Evolutionary conservation across 2,888 invertebrate species (phyloP), one percentile per base, ranked within the genome.

Genomic region (Tiliacea citrago): DNA sequence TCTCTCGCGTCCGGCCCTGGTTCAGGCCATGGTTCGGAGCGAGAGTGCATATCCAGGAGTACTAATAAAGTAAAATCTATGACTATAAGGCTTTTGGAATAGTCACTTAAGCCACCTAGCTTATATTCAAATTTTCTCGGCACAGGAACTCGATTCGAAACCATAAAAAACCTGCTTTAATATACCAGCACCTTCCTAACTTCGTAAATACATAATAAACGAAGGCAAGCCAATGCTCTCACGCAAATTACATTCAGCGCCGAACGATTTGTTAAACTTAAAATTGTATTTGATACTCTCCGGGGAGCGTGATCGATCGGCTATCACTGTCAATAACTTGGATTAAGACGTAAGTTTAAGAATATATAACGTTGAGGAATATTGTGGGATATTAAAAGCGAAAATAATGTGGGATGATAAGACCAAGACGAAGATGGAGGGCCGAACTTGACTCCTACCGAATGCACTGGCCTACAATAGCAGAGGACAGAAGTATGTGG

Each of bases 241-340:
- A 92, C 83, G 86, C 86, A 94, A 94, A 95, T 94, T 95, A 92
- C 91, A 92, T 93, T 93, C 89, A 80, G 76, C 85, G 79, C 77
- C 77, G 84, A 93, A 94, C 93, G 93, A 93, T 94, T 95, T 93
- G 93, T 93, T 93, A 92, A 88, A 90, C 86, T 88, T 88, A 89
- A 91, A 91, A 92, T 91, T 90, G 91, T 86, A 86, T 87, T n/a
- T 79, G 88, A 83, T 85, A 82, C 79, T 83, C 89, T 67, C 66
- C 24, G 49, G 85, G 77, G 89, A 76, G 45, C 45, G 82, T 94
- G 95, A 94, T 93, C 94, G 94, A 95, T 94, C 90, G 89, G 72
- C 87, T 90, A 94, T 93, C 92, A 92, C 86, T 89, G 93, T 93
- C 93, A 91, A 92, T 92, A 87, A 86, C 49, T 47, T 63, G 63